phyloP scores from a whole-genome alignment of 2,888 invertebrate genomes.

The Branchipolynoe longqiensis region DNA sequence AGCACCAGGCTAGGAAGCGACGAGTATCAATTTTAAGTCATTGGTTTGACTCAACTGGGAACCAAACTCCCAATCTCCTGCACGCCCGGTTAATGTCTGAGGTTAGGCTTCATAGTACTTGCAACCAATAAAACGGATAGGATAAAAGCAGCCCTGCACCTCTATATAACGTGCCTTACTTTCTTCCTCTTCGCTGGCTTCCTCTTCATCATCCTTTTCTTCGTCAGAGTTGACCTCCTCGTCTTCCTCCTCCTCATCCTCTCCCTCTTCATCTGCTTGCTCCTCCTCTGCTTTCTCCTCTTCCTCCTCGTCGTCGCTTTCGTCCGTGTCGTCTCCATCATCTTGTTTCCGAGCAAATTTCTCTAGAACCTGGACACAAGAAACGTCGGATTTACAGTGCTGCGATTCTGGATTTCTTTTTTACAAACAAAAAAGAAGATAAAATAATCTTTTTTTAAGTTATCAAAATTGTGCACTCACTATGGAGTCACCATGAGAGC shows the following conservation, averaged over 20 bases:
- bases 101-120: no score
- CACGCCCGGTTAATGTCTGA: neutral
- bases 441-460: no score
- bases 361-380: constrained; percentile 52
- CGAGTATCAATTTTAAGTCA: no score
- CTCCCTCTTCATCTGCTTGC: neutral
- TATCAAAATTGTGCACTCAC: no score
- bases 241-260: neutral
- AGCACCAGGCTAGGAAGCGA: no score
- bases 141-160: no score
- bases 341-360: constrained; percentile 56
- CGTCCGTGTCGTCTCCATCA: neutral
- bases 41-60: no score
- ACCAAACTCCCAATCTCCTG: no score
- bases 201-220: neutral
- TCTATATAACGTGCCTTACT: constrained; percentile 15
- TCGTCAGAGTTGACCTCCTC: constrained; percentile 57
- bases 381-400: constrained; percentile 11
- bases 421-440: neutral
- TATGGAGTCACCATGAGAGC: no score
- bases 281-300: neutral
- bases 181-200: constrained; percentile 1
- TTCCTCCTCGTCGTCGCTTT: constrained; percentile 58
- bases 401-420: neutral
- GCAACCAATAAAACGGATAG: no score